Evolutionary conservation across 2,888 invertebrate species (phyloP).

Genomic region (Trachelus troglodyta): DNA sequence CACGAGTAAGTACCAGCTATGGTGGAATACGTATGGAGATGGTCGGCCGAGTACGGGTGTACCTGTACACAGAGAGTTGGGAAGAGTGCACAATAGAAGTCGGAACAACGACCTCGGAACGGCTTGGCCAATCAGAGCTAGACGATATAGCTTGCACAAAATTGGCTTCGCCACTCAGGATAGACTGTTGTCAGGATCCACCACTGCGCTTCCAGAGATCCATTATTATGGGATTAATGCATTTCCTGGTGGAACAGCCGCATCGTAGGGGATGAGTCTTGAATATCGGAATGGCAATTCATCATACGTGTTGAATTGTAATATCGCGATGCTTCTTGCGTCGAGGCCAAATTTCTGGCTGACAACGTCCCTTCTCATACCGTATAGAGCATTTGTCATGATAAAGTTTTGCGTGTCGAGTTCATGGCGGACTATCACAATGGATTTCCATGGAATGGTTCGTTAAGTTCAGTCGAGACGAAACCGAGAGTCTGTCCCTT

Average conservation of each 20-base stretch:
- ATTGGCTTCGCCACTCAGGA: slow-evolving; percentile 6
- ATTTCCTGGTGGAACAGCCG: neutral
- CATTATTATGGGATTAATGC: neutral
- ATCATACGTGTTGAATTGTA: neutral
- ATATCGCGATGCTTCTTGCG: neutral
- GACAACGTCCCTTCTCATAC: neutral
- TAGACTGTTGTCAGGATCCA: neutral
- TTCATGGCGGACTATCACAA: neutral
- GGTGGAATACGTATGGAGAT: neutral
- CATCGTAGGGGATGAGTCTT: neutral
- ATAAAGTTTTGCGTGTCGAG: neutral
- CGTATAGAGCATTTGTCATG: neutral
- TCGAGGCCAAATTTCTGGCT: neutral
- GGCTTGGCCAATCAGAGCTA: slow-evolving; percentile 15
- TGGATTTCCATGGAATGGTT: slow-evolving; percentile 4
- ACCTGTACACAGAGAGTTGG: neutral
- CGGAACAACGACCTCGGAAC: slow-evolving; percentile 41
- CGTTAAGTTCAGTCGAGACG: neutral
- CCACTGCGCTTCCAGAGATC: neutral
- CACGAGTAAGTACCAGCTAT: neutral
- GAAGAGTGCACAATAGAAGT: slow-evolving; percentile 36
- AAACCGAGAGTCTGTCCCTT: neutral
- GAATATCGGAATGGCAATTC: neutral
- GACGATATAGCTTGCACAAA: neutral
- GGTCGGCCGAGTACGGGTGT: neutral